Base-by-base conservation (phyloP, 2,888 invertebrate genomes). In the Hypsopygia costalis region DNA sequence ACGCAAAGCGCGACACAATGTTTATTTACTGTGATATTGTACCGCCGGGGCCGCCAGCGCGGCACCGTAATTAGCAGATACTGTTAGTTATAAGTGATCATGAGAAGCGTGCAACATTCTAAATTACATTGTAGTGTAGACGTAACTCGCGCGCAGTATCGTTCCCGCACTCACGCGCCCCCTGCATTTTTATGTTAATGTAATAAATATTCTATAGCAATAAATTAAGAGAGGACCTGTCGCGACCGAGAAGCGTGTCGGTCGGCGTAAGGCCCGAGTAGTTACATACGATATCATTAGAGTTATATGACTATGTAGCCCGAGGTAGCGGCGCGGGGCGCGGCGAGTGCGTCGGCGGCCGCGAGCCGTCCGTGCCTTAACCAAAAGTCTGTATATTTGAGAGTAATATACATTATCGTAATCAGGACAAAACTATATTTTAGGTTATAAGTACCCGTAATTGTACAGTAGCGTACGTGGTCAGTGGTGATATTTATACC, bases 91-190 rank as follows among this genome's bases (percentile, higher is more conserved):
- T 69, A 69, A 65, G 58, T 27, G 52, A 49, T 58, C 61, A 56
- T 51, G 52, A 62, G 45, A 79, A 81, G 81, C 79, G 83, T 83
- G 79, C 72, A 71, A 79, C 45, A 83, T 83, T 83, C 83, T 83
- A 83, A 85, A 85, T 78, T 82, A 82, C 42, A 45, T 46, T 43
- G 51, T 77, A 81, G 76, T 69, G 64, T 71, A 74, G 75, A 58
- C 72, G 75, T 10, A 31, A 25, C 57, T 49, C 67, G 63, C 11
- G 56, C 65, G 69, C 68, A 40, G 33, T 1, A 1, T 46, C 41
- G 56, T 48, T n/a, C 51, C 54, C 49, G 16, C 46, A 55, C 57
- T 38, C 52, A 30, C 52, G 44, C 52, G 42, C 44, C 34, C 32
- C n/a, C 41, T 8, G 38, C 36, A 5, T 39, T 6, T 27, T 11